A percentile compares a stretch with the other conserved stretches of the same genome.
Evolutionary conservation across 2,888 invertebrate genomes (phyloP).

Genomic region (Mellilla xanthometata): DNA sequence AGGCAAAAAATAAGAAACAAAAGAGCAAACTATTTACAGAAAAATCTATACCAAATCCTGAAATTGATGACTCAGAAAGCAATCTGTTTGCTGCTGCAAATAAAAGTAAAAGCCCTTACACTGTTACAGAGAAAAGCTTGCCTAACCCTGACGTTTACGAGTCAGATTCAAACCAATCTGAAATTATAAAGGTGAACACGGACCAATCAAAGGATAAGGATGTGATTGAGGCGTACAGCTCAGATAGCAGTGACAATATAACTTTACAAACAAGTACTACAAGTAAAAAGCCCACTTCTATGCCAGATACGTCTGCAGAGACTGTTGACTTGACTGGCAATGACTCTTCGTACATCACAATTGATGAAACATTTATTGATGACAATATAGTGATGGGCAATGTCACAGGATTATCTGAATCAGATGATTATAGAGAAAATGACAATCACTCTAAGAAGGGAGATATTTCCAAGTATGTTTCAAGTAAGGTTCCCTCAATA

Average conservation of each 20-base stretch:
- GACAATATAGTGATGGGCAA: slow-evolving; percentile 71
- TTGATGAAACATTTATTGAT: slow-evolving; percentile 50
- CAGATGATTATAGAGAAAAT: slow-evolving; percentile 46
- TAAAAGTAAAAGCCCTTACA: slow-evolving; percentile 51
- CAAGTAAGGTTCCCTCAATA: slow-evolving; percentile 71
- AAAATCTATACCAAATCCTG: slow-evolving; percentile 66
- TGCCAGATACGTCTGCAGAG: slow-evolving; percentile 28
- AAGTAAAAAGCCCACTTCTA: slow-evolving; percentile 5
- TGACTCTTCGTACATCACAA: slow-evolving; percentile 34
- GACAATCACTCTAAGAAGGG: slow-evolving; percentile 24
- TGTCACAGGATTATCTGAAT: slow-evolving; percentile 60
- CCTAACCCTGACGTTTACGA: slow-evolving; percentile 79
- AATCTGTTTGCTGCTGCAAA: slow-evolving; percentile 60
- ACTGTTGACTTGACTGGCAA: slow-evolving; percentile 59
- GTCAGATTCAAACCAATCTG: slow-evolving; percentile 76
- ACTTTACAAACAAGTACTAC: too few species aligned
- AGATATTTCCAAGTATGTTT: slow-evolving; percentile 55
- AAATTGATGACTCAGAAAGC: slow-evolving; percentile 84
- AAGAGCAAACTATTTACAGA: slow-evolving; percentile 62
- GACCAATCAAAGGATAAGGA: slow-evolving; percentile 13
- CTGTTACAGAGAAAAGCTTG: slow-evolving; percentile 63
- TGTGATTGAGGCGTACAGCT: slow-evolving; percentile 35
- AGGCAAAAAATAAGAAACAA: slow-evolving; percentile 69
- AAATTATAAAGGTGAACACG: slow-evolving; percentile 37
- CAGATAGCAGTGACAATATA: slow-evolving; percentile 36